Evolutionary conservation across 2,113 vertebrate species (phyloP).

Genomic region (Haemorhous mexicanus): DNA sequence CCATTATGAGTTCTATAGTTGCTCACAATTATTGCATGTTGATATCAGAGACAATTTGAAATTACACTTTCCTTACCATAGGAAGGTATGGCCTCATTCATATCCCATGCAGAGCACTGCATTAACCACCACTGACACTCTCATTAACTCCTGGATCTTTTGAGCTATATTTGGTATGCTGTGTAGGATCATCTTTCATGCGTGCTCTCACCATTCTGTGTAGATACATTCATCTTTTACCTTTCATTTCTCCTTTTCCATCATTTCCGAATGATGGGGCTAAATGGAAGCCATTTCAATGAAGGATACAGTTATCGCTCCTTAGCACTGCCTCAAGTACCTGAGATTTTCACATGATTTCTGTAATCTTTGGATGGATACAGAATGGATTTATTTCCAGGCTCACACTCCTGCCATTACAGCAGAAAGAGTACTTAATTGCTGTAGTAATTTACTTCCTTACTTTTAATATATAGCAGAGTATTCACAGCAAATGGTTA

Average conservation of each 20-base stretch:
- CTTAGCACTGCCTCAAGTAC: neutral
- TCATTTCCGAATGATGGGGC: neutral
- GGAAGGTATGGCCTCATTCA: neutral
- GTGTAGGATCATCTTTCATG: neutral
- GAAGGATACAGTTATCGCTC: neutral
- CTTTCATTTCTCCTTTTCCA: constrained; percentile 10
- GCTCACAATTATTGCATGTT: neutral
- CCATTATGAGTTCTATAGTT: neutral
- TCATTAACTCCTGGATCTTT: constrained; percentile 28
- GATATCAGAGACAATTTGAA: neutral
- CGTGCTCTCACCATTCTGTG: neutral
- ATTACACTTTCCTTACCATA: neutral
- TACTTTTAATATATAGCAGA: neutral
- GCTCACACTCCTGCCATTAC: neutral
- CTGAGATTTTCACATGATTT: neutral
- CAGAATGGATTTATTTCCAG: neutral
- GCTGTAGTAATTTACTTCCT: neutral
- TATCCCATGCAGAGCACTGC: neutral
- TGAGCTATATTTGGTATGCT: neutral
- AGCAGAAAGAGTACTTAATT: neutral
- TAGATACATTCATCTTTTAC: neutral
- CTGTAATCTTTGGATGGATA: neutral
- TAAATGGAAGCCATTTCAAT: neutral
- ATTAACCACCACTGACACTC: neutral
- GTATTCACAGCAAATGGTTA: neutral